Conservation (phyloP, 2,797 vertebrate genomes). For the Siniperca obscura region DNA sequence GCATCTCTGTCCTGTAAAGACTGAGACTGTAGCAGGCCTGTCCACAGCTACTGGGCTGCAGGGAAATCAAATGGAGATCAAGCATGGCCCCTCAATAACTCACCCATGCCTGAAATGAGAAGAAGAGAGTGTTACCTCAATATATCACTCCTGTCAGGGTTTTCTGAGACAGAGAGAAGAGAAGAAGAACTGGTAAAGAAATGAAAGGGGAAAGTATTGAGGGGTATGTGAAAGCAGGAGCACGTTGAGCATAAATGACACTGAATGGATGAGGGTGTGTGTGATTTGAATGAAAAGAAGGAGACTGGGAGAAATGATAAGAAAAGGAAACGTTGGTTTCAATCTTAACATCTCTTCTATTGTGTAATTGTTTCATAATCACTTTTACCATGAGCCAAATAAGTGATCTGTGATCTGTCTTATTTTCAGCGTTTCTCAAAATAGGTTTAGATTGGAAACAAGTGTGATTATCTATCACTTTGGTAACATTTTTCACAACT, state of each 20-base stretch:
- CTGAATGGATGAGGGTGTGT: neutral
- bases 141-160: slow-evolving; percentile 22
- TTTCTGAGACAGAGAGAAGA: slow-evolving; percentile 9
- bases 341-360: slow-evolving; percentile 1
- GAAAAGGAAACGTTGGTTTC: neutral
- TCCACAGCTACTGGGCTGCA: slow-evolving; percentile 16
- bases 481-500: neutral
- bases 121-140: slow-evolving; percentile 36
- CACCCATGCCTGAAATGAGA: slow-evolving; percentile 69
- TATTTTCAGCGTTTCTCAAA: neutral
- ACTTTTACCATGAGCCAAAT: neutral
- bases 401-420: neutral
- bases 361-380: neutral
- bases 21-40: slow-evolving; percentile 21
- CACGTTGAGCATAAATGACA: neutral
- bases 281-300: neutral
- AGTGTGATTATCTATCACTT: neutral
- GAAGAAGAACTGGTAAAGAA: slow-evolving; percentile 9
- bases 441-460: neutral
- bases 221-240: neutral
- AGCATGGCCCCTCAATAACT: slow-evolving; percentile 57
- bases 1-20: slow-evolving; percentile 17
- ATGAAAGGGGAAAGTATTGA: neutral
- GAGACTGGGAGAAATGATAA: neutral
- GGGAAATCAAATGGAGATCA: slow-evolving; percentile 45